Evolutionary conservation across 1,140 invertebrate species (phyloP).

Genomic region (Saccostrea echinata): DNA sequence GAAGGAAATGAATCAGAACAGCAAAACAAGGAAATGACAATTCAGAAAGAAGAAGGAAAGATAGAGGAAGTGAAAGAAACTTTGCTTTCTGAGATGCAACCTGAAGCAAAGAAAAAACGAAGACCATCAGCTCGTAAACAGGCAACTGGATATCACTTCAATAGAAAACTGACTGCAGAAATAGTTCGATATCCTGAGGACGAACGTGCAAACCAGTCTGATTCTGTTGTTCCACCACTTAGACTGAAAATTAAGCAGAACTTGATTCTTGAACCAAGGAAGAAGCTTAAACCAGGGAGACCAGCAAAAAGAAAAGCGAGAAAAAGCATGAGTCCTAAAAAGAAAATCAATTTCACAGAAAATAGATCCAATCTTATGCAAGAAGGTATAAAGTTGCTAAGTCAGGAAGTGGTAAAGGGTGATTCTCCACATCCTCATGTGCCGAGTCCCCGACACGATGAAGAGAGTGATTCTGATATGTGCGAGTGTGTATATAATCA

Average conservation of each 20-base stretch:
- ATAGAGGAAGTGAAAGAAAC: neutral
- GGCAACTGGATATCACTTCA: constrained; percentile 47
- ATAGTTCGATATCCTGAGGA: constrained; percentile 52
- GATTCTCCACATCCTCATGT: neutral
- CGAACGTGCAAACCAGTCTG: constrained; percentile 1
- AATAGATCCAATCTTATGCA: neutral
- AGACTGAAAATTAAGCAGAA: constrained; percentile 64
- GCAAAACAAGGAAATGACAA: neutral
- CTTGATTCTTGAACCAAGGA: constrained; percentile 54
- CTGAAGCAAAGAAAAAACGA: constrained; percentile 43
- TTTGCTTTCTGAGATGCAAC: neutral
- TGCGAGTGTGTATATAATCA: constrained; percentile 58
- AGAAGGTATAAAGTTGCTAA: neutral
- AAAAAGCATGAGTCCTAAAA: constrained; percentile 48
- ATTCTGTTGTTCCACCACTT: constrained; percentile 63
- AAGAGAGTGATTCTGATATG: neutral
- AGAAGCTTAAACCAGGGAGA: constrained; percentile 31
- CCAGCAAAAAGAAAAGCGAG: constrained; percentile 50
- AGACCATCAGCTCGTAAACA: constrained; percentile 55
- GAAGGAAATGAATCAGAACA: neutral
- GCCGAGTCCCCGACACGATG: neutral
- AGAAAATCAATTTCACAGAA: neutral
- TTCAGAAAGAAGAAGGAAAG: neutral
- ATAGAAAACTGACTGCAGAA: constrained; percentile 56
- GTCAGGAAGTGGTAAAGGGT: neutral